Conservation (phyloP, 2,797 vertebrate genomes). For the Acanthopagrus latus region DNA sequence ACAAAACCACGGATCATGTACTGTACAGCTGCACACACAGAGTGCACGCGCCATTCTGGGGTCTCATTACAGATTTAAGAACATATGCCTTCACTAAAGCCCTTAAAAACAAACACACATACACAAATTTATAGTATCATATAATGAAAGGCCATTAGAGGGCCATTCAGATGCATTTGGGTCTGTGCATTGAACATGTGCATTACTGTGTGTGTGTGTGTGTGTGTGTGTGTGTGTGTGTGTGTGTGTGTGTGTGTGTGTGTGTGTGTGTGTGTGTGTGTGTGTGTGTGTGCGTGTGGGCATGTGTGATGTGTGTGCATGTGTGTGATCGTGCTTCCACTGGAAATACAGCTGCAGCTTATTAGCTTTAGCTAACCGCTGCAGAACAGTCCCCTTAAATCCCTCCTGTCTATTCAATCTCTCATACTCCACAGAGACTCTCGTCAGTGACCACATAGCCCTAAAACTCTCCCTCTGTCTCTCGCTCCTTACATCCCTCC, state of each 20-base stretch:
- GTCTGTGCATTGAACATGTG: conserved; percentile 38
- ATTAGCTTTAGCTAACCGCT: conserved; percentile 79
- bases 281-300: conserved; percentile 6
- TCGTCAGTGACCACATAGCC: conserved; percentile 80
- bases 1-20: conserved; percentile 53
- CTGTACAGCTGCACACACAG: conserved; percentile 22
- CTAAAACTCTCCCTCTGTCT: conserved; percentile 80
- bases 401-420: conserved; percentile 73
- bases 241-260: no score
- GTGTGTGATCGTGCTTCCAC: conserved; percentile 48
- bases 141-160: conserved; percentile 60
- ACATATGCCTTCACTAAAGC: conserved; percentile 57
- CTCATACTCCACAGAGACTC: conserved; percentile 73
- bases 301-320: conserved; percentile 27
- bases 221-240: no score
- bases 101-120: conserved; percentile 43
- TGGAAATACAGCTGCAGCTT: conserved; percentile 78
- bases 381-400: conserved; percentile 75
- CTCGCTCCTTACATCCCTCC: conserved; percentile 57
- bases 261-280: conserved; percentile 17
- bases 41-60: conserved; percentile 43
- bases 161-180: conserved; percentile 40
- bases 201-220: conserved; percentile 35
- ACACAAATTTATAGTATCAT: conserved; percentile 39
- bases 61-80: conserved; percentile 55